Base-by-base conservation (phyloP, 2,888 invertebrate genomes). In the Epinotia brunnichana region DNA sequence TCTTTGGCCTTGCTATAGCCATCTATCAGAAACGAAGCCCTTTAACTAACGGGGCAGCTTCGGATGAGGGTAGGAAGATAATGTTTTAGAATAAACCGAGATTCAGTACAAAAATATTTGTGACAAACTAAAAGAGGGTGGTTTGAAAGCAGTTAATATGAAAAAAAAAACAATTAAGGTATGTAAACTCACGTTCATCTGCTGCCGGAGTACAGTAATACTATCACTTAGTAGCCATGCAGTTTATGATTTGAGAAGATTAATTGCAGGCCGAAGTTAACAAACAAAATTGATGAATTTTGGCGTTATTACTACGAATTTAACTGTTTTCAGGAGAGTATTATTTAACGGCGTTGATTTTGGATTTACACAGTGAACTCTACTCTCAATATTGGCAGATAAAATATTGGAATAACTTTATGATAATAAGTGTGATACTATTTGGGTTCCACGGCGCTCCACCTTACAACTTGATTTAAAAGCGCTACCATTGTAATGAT, bases 31-130 rank as follows among this genome's bases (percentile, higher is more conserved):
- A 44, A 15, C 15, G 44, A 1, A 48, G 48, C n/a, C 7, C n/a
- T 48, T 48, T 48, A 15, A 48, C 48, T 48, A 35, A 21, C 2
- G n/a, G 5, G 39, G 54, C 11, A 41, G 24, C 24, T 66, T 53
- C 10, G 15, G 35, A 17, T 35, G 7, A 21, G 21, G 35, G 10
- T 10, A 48, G 10, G 17, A n/a, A 21, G 2, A 35, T 21, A 19
- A 19, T 2, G 3, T 53, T 53, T 64, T 24, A 62, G 10, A 53
- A 7, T 1, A 54, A 24, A 66, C 66, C 41, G 66, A 24, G 66
- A 66, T 56, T 66, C 41, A 41, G 21, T 41, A 41, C n/a, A 44
- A 39, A 66, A 66, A 15, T 15, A 41, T 66, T 66, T 56, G 54
- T 41, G 66, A 66, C 66, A 21, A 66, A 41, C 24, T 53, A 41